phyloP scores from a whole-genome alignment of 2,797 vertebrate species.

The Erpetoichthys calabaricus region DNA sequence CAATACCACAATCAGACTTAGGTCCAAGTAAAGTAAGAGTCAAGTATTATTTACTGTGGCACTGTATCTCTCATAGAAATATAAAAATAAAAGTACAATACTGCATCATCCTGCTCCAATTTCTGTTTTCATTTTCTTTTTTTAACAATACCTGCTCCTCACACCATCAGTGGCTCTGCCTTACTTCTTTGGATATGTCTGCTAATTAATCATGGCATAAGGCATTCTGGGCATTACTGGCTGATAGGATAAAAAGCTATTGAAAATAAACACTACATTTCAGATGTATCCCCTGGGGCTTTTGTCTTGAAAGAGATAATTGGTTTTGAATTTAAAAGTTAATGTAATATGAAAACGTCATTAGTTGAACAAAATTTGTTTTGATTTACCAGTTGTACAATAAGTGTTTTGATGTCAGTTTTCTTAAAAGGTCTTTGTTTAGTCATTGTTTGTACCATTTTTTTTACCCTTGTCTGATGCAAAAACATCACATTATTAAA shows the following conservation, averaged over 20 bases:
- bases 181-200: constrained; percentile 9
- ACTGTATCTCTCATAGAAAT: too few species aligned
- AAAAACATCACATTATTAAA: too few species aligned
- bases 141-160: constrained; percentile 37
- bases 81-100: too few species aligned
- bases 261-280: constrained; percentile 13
- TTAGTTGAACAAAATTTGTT: not conserved
- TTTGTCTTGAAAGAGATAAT: not conserved
- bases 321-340: not conserved
- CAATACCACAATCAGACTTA: too few species aligned
- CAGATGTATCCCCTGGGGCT: constrained; percentile 12
- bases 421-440: too few species aligned
- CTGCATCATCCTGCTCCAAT: too few species aligned
- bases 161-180: constrained; percentile 23
- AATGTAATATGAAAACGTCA: not conserved
- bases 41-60: too few species aligned
- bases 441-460: too few species aligned
- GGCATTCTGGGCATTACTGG: constrained; percentile 17
- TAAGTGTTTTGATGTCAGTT: too few species aligned
- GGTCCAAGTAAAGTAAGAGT: too few species aligned
- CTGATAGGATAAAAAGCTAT: not conserved
- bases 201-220: constrained; percentile 31
- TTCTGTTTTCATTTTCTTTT: constrained; percentile 12
- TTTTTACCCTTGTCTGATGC: too few species aligned
- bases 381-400: too few species aligned